Percentiles rank a stretch among this genome's conserved stretches.
Evolutionary conservation across 2,888 invertebrate genomes (phyloP).

Genomic region (Cinara cedri): DNA sequence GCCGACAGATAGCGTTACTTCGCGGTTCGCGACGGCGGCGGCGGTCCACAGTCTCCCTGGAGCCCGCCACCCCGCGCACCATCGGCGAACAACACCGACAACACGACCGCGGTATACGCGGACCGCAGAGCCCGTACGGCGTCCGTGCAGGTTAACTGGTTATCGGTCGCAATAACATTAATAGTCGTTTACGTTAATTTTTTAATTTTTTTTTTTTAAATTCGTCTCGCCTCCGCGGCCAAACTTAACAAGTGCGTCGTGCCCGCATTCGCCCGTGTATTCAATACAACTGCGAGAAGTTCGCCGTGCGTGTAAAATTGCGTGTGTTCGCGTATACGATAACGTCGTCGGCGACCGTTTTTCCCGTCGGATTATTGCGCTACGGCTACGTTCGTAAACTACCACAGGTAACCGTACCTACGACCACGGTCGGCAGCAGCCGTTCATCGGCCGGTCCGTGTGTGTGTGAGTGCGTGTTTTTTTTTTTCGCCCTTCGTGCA

Average conservation of each 20-base stretch:
- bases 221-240: neutral
- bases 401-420: too few species aligned
- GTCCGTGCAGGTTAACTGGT: conserved; percentile 43
- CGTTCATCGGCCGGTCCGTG: too few species aligned
- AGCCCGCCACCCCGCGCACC: neutral
- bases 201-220: neutral
- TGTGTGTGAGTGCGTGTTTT: neutral
- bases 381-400: too few species aligned
- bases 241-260: neutral
- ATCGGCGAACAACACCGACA: neutral
- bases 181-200: neutral
- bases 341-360: too few species aligned
- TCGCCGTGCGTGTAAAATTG: neutral
- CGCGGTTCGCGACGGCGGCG: neutral
- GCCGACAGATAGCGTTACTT: conserved; percentile 23
- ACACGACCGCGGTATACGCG: conserved; percentile 5
- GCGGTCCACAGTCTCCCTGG: conserved; percentile 27
- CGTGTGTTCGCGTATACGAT: too few species aligned
- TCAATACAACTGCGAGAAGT: neutral
- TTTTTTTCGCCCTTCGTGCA: neutral
- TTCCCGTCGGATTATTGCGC: too few species aligned
- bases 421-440: too few species aligned
- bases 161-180: neutral
- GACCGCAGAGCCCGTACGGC: conserved; percentile 34
- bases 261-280: neutral